Percentiles rank a stretch among this genome's conserved stretches.
These are phyloP conservation scores for Lytechinus variegatus DNA, from an alignment of 35 echinoderm and acorn worm genomes.

Conservation along the genomic window DNA sequence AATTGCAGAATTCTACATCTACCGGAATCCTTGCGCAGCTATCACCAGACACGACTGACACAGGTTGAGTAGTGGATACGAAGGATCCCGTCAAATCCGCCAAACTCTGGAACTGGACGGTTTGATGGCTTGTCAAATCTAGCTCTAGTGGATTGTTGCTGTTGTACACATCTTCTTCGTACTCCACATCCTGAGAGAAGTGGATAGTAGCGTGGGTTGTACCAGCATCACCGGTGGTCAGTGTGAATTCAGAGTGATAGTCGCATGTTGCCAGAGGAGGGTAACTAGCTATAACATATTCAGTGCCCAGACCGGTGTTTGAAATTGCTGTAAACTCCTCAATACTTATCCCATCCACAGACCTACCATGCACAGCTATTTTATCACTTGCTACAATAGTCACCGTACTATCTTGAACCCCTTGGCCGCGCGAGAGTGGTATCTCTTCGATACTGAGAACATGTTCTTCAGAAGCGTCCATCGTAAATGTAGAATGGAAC, in stretches of 20 bases:
- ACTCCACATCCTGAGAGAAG: neutral
- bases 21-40: constrained; percentile 75
- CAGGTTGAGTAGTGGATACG: constrained; percentile 57
- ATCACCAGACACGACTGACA: constrained; percentile 76
- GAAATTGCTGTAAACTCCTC: constrained; percentile 83
- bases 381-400: constrained; percentile 51
- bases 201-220: neutral
- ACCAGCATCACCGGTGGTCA: neutral
- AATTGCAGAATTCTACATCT: constrained; percentile 68
- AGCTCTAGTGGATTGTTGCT: constrained; percentile 55
- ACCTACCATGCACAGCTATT: constrained; percentile 72
- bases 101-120: constrained; percentile 81
- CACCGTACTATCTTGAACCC: constrained; percentile 74
- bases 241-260: neutral
- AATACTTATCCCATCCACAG: constrained; percentile 51
- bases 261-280: neutral
- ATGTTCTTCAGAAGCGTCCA: neutral
- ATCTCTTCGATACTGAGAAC: neutral
- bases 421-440: constrained; percentile 52
- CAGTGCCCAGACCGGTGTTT: constrained; percentile 62
- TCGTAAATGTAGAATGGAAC: neutral
- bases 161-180: neutral
- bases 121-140: constrained; percentile 56
- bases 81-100: constrained; percentile 76
- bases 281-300: constrained; percentile 86